A percentile compares a stretch with the other conserved stretches of the same genome.
These are phyloP conservation scores for Paraplagusia blochii DNA, from an alignment of 2,113 vertebrate species.

Conservation along the genomic window DNA sequence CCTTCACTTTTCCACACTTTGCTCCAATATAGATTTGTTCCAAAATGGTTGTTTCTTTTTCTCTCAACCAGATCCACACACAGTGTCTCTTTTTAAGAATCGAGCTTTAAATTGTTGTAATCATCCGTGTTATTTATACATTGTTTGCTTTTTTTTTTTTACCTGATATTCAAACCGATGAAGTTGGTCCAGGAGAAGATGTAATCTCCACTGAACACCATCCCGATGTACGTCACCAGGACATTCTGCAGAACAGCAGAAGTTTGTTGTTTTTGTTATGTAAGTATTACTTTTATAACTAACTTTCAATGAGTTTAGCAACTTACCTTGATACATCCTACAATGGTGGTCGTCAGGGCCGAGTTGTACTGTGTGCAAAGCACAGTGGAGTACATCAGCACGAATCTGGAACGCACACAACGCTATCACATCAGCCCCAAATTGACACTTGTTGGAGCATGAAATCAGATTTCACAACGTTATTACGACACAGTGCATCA, in stretches of 20 bases:
- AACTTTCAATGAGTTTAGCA: background rate
- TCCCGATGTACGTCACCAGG: conserved; percentile 96
- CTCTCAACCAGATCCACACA: too few relatives aligned
- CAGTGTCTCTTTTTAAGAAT: too few relatives aligned
- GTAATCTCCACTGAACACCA: conserved; percentile 98
- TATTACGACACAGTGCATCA: background rate
- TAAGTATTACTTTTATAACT: background rate
- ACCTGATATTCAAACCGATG: conserved; percentile 98
- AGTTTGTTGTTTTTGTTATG: background rate
- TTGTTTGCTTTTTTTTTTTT: conserved; percentile 24
- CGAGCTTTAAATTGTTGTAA: too few relatives aligned
- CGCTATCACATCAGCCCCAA: background rate
- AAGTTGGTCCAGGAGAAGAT: conserved; percentile 98
- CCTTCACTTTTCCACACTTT: too few relatives aligned
- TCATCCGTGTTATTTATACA: too few relatives aligned
- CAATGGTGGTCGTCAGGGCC: conserved; percentile 93
- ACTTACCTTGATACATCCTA: conserved; percentile 94
- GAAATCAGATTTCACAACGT: conserved; percentile 11
- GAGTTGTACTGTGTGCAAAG: conserved; percentile 99
- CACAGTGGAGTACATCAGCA: conserved; percentile 96
- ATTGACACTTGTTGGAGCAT: background rate
- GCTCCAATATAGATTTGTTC: too few relatives aligned
- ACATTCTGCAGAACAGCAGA: conserved; percentile 83
- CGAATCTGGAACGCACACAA: conserved; percentile 76
- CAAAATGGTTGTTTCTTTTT: too few relatives aligned